Evolutionary conservation across 2,888 invertebrate genomes (phyloP).

Genomic region (Cinara cedri): DNA sequence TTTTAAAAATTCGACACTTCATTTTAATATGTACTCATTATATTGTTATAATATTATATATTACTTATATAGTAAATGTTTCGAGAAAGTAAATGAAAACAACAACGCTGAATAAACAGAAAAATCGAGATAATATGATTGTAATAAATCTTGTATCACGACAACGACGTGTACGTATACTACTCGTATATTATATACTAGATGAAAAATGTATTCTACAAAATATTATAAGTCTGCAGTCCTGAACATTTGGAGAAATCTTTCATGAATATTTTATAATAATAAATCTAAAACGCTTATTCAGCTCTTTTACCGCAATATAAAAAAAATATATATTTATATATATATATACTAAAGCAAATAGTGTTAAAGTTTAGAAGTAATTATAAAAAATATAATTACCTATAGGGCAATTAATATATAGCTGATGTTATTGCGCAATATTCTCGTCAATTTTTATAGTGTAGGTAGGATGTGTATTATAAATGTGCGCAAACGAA

Average conservation of each 20-base stretch:
- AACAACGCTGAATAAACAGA: conserved; percentile 31
- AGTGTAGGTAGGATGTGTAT: too few species aligned
- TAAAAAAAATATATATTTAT: too few species aligned
- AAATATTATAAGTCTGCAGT: conserved; percentile 6
- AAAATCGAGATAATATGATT: conserved; percentile 36
- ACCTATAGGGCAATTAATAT: too few species aligned
- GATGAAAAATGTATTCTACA: conserved; percentile 40
- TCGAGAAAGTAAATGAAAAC: conserved; percentile 35
- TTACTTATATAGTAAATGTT: conserved; percentile 28
- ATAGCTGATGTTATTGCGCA: neutral
- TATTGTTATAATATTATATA: too few species aligned
- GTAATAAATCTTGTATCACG: conserved; percentile 45
- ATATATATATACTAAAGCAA: too few species aligned
- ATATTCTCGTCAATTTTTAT: neutral
- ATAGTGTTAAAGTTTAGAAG: too few species aligned
- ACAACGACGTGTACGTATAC: neutral
- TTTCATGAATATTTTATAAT: neutral
- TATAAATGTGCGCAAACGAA: neutral
- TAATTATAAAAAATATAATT: too few species aligned
- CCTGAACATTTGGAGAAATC: conserved; percentile 20
- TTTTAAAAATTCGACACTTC: too few species aligned
- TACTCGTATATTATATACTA: conserved; percentile 14
- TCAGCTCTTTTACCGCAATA: neutral
- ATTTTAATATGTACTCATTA: too few species aligned
- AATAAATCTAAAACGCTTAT: neutral